These are phyloP conservation scores for Drosophila kanekoi DNA, from an alignment of 2,888 invertebrate species.

Conservation along the genomic window DNA sequence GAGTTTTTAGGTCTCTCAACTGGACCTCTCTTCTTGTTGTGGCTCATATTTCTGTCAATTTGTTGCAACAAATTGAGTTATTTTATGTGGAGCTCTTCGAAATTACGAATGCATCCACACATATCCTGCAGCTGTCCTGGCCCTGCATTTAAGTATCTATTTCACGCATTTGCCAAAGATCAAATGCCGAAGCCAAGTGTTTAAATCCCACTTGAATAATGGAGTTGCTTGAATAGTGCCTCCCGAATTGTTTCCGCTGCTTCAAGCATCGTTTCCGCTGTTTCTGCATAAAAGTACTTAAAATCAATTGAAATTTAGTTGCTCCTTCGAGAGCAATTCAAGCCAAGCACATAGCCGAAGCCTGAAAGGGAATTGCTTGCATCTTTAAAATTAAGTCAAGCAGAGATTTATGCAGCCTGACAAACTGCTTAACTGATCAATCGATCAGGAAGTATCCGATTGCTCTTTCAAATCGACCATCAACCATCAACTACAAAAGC, in stretches of 20 bases:
- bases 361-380: not conserved
- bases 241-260: constrained; percentile 44
- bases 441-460: too few relatives aligned
- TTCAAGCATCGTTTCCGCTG: constrained; percentile 37
- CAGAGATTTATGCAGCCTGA: not conserved
- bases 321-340: constrained; percentile 32
- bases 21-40: constrained; percentile 14
- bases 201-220: constrained; percentile 57
- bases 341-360: constrained; percentile 5
- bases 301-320: constrained; percentile 9
- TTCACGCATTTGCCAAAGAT: constrained; percentile 75
- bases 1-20: constrained; percentile 42
- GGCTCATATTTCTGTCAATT: constrained; percentile 79
- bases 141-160: constrained; percentile 65
- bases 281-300: constrained; percentile 10
- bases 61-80: constrained; percentile 74
- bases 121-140: constrained; percentile 54
- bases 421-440: not conserved
- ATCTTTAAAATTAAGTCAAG: constrained; percentile 4
- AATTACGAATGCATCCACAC: constrained; percentile 11
- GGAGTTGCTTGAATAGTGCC: constrained; percentile 17
- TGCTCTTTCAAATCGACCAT: too few relatives aligned
- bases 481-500: too few relatives aligned
- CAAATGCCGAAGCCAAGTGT: constrained; percentile 57
- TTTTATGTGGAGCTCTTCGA: constrained; percentile 35